Evolutionary conservation across 2,797 vertebrate genomes (phyloP).

Genomic region (Sebastes taczanowskii): DNA sequence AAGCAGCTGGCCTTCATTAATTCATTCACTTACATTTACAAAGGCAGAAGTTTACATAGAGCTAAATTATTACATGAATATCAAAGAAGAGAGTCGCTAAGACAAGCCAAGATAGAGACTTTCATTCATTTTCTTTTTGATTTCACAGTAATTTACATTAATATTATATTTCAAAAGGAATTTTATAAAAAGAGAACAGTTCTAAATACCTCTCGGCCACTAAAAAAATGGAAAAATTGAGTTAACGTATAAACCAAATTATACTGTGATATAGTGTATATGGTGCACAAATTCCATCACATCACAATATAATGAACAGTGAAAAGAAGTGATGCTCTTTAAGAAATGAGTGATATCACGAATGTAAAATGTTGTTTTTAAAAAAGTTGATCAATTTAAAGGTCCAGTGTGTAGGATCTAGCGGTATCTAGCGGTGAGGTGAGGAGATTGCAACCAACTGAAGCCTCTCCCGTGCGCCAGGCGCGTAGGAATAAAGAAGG

Average conservation of each 20-base stretch:
- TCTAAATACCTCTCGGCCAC: background rate
- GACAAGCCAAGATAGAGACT: background rate
- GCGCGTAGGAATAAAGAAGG: rapidly evolving
- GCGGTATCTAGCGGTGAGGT: too few relatives aligned
- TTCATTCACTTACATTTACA: slow-evolving; percentile 13
- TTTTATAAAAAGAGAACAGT: background rate
- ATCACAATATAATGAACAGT: background rate
- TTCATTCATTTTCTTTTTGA: background rate
- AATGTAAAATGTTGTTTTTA: background rate
- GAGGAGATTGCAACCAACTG: too few relatives aligned
- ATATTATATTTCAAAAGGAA: background rate
- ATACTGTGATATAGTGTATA: too few relatives aligned
- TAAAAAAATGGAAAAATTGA: background rate
- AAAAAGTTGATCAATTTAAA: background rate
- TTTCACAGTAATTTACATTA: background rate
- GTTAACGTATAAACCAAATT: background rate
- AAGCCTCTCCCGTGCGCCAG: rapidly evolving
- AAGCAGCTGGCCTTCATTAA: background rate
- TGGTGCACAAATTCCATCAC: background rate
- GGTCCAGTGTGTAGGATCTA: too few relatives aligned
- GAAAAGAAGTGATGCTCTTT: background rate
- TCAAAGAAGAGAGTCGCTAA: background rate
- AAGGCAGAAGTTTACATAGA: background rate
- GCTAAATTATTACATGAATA: background rate
- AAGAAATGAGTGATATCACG: background rate